Conservation (phyloP, 2,797 vertebrate species). For the Tiaroga cobitis region DNA sequence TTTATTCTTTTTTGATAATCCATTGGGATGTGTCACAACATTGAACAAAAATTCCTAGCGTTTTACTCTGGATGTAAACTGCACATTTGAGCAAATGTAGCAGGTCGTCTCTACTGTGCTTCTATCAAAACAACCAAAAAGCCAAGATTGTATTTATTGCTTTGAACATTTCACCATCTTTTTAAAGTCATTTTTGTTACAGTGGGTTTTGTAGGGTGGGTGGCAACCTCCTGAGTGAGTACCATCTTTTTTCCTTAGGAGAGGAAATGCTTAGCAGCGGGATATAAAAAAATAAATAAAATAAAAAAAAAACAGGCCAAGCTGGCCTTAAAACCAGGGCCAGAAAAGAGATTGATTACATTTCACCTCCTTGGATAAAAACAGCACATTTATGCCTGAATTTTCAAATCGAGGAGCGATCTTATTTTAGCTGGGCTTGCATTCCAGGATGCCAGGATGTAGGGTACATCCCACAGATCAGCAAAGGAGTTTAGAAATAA, state of each 20-base stretch:
- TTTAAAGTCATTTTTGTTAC: background rate
- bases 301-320: conserved; percentile 63
- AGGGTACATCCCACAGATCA: conserved; percentile 10
- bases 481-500: conserved; percentile 14
- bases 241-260: conserved; percentile 50
- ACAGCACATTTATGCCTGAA: conserved; percentile 66
- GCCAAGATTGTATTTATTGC: background rate
- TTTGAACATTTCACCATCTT: background rate
- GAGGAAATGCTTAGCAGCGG: conserved; percentile 53
- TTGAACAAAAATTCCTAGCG: background rate
- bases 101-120: background rate
- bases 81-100: background rate
- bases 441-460: conserved; percentile 26
- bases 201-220: background rate
- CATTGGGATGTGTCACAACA: background rate
- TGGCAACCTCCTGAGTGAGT: conserved; percentile 16
- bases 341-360: conserved; percentile 69
- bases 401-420: conserved; percentile 63
- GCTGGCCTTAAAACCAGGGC: conserved; percentile 71
- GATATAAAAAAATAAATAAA: conserved; percentile 41
- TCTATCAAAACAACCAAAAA: background rate
- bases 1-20: background rate
- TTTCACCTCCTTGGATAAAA: conserved; percentile 71
- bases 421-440: conserved; percentile 42
- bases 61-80: too few relatives aligned